Percentiles rank a stretch among this genome's conserved stretches.
These are phyloP conservation scores for Gymnoscopelus microlampas DNA, from an alignment of 2,797 vertebrate species.

Conservation along the genomic window DNA sequence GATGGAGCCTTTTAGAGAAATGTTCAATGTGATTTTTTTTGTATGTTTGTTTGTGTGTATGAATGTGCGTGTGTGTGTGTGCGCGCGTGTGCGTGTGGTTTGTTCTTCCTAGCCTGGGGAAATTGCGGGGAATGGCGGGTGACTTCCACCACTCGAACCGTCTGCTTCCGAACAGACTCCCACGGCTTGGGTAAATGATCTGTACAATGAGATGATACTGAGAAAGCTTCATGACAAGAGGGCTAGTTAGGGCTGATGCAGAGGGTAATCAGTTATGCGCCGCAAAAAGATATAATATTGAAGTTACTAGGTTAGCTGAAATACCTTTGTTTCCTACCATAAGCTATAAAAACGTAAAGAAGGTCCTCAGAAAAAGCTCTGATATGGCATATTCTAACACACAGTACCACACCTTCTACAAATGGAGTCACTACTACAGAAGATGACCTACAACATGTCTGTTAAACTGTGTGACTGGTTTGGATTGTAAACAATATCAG, in stretches of 20 bases:
- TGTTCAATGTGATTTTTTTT: conserved; percentile 25
- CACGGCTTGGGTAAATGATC: conserved; percentile 32
- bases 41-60: background rate
- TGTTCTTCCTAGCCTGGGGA: conserved; percentile 25
- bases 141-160: conserved; percentile 33
- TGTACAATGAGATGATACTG: conserved; percentile 13
- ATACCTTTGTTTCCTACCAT: no score
- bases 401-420: no score
- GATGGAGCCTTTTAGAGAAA: background rate
- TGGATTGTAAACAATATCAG: no score
- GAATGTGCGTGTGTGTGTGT: background rate
- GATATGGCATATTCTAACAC: no score
- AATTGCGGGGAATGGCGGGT: conserved; percentile 12
- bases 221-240: conserved; percentile 16
- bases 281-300: background rate
- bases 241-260: background rate
- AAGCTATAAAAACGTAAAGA: no score
- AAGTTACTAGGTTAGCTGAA: background rate
- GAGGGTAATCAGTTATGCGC: background rate
- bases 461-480: no score
- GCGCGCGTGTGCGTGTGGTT: conserved; percentile 18
- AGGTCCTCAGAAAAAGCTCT: no score
- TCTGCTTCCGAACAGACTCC: conserved; percentile 24
- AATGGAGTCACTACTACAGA: no score
- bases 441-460: no score